Base-by-base conservation (phyloP, 2,113 vertebrate genomes). In the Erythrolamprus reginae region DNA sequence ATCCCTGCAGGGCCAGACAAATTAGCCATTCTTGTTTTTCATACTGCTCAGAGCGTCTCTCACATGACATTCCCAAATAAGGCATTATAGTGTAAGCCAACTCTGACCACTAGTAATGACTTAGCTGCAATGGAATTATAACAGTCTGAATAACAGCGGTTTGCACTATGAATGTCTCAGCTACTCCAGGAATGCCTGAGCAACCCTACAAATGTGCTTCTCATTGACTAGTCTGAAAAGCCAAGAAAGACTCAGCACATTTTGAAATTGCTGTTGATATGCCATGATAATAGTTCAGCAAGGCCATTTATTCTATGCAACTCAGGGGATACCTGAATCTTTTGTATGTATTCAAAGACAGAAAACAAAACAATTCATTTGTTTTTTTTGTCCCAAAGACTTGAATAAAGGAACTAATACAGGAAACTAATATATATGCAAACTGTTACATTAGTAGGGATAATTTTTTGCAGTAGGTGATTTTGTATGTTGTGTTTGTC, bases 51-150 rank as follows among this genome's bases (percentile, higher is more conserved):
- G 96, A 98, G 97, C 97, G n/a, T n/a, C 98, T 98, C 98, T 97
- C 98, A 99, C 98, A 99, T 98, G 98, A 99, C 98, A 99, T 99
- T 99, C 98, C 99, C 99, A 98, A 99, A 99, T 98, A 99, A 98
- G 99, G 98, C 97, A 97, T 98, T 98, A 97, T 96, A 97, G 97
- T 98, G 98, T 96, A 96, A 97, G 98, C 97, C 97, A 97, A 96
- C 97, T 97, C 97, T 98, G 98, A 98, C 98, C 98, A 97, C 98
- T 98, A 96, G 97, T 97, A 98, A 98, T 99, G 98, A 99, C 98
- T 98, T 98, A 98, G 99, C 96, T 95, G 97, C 97, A 96, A 96
- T 98, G 98, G 99, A 99, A 99, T 99, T 98, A 98, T 97, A 98
- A 97, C 97, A 98, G 97, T 96, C 98, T 97, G 98, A 99, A 98